A percentile compares a stretch with the other conserved stretches of the same genome.
Evolutionary conservation across 1,140 invertebrate genomes (phyloP).

Genomic region (Oppia nitens): DNA sequence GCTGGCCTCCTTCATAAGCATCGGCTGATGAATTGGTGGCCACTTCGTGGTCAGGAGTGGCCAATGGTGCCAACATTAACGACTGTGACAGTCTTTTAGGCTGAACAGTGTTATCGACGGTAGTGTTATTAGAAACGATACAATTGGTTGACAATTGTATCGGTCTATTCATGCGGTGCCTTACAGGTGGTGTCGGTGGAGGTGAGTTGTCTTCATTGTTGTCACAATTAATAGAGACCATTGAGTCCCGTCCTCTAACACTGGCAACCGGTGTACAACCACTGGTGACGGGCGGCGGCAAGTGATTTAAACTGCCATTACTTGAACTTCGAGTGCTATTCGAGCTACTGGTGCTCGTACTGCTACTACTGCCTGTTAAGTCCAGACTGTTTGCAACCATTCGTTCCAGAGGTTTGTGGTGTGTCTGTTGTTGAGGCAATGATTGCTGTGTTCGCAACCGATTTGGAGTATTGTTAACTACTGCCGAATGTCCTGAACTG

Average conservation of each 20-base stretch:
- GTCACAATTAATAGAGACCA: no score
- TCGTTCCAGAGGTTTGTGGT: slow-evolving; percentile 27
- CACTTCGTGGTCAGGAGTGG: slow-evolving; percentile 40
- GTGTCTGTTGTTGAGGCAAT: background rate
- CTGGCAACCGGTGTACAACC: background rate
- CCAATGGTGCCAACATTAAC: slow-evolving; percentile 33
- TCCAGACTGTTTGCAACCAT: slow-evolving; percentile 25
- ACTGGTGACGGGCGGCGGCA: background rate
- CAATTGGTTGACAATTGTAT: background rate
- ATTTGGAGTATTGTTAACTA: no score
- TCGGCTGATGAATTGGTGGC: slow-evolving; percentile 29
- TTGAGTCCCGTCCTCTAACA: background rate
- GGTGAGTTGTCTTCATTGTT: slow-evolving; percentile 16
- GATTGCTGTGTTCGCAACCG: slow-evolving; percentile 20
- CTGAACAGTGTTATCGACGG: background rate
- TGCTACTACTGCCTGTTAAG: slow-evolving; percentile 5
- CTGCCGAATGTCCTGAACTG: no score
- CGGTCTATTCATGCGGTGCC: background rate
- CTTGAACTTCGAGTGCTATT: slow-evolving; percentile 1
- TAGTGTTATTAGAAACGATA: background rate
- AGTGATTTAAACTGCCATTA: background rate
- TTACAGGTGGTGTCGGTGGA: slow-evolving; percentile 21
- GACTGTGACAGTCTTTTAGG: no score
- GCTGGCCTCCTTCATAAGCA: no score
- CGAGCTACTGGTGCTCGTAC: slow-evolving; percentile 21